Conservation (phyloP, 2,888 invertebrate genomes). For the Miltochrista miniata region DNA sequence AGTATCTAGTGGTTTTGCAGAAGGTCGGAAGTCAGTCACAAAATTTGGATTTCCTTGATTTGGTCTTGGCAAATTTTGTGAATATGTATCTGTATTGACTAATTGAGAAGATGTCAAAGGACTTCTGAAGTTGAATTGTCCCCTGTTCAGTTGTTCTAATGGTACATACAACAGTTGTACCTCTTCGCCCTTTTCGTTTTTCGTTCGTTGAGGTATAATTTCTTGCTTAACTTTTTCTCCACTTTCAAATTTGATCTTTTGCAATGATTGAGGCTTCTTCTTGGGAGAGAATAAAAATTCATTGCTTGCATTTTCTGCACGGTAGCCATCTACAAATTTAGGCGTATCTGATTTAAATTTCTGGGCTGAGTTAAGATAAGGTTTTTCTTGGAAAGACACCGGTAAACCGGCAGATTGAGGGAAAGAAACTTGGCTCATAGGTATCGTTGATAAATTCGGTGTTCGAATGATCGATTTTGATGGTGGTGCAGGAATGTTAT, state of each 20-base stretch:
- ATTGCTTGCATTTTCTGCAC: conserved; percentile 60
- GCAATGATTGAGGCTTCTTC: conserved; percentile 64
- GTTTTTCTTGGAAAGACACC: conserved; percentile 49
- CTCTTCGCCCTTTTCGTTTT: conserved; percentile 84
- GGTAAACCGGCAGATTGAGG: conserved; percentile 26
- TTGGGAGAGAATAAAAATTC: conserved; percentile 44
- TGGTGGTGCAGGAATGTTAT: conserved; percentile 55
- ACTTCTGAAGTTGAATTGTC: conserved; percentile 69
- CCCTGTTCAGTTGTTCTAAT: conserved; percentile 87
- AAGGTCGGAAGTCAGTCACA: conserved; percentile 51
- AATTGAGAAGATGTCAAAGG: conserved; percentile 54
- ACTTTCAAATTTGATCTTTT: conserved; percentile 69
- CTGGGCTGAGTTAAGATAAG: conserved; percentile 50
- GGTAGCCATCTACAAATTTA: conserved; percentile 73
- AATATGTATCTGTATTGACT: conserved; percentile 60
- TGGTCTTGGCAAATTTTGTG: conserved; percentile 52
- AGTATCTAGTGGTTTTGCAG: conserved; percentile 50
- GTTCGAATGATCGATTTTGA: conserved; percentile 20
- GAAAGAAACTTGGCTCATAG: conserved; percentile 57
- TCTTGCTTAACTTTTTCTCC: conserved; percentile 59
- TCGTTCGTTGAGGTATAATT: conserved; percentile 47
- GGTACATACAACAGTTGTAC: conserved; percentile 93
- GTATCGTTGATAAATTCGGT: conserved; percentile 30
- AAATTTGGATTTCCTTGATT: conserved; percentile 51
- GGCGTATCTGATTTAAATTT: conserved; percentile 56